phyloP scores from a whole-genome alignment of 2,888 invertebrate genomes.

The Drosophila glabriapex region DNA sequence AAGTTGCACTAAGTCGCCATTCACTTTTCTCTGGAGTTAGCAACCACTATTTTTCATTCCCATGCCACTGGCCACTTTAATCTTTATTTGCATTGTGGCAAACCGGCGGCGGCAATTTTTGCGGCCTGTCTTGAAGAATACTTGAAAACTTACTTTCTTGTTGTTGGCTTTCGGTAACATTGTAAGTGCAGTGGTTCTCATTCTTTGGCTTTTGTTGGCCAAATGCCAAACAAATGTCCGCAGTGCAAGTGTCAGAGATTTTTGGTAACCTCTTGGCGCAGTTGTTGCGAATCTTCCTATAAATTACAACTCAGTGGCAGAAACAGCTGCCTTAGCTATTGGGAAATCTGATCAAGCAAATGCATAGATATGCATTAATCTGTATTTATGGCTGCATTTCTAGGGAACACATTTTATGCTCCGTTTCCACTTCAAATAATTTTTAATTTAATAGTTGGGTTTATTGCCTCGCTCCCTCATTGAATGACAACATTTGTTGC shows the following conservation, averaged over 20 bases:
- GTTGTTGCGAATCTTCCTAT: slow-evolving; percentile 26
- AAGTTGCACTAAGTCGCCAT: slow-evolving; percentile 42
- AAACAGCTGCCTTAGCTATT: slow-evolving; percentile 12
- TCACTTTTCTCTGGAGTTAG: not conserved
- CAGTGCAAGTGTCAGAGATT: slow-evolving; percentile 44
- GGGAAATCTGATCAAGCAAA: slow-evolving; percentile 31
- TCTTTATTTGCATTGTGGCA: slow-evolving; percentile 73
- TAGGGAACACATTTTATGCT: slow-evolving; percentile 7
- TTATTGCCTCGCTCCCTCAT: slow-evolving; percentile 22
- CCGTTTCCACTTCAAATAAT: slow-evolving; percentile 19
- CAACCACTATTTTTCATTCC: slow-evolving; percentile 22
- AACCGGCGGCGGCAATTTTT: slow-evolving; percentile 59
- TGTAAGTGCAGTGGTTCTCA: slow-evolving; percentile 19
- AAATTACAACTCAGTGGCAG: slow-evolving; percentile 29
- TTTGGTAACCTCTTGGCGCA: slow-evolving; percentile 35
- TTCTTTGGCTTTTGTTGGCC: slow-evolving; percentile 22
- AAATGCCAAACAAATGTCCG: slow-evolving; percentile 37
- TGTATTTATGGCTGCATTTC: not conserved
- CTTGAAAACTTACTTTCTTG: slow-evolving; percentile 51
- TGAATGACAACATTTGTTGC: slow-evolving; percentile 9
- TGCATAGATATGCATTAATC: slow-evolving; percentile 7
- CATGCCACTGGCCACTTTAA: slow-evolving; percentile 51
- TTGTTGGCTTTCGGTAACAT: slow-evolving; percentile 13
- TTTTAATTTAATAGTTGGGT: slow-evolving; percentile 16
- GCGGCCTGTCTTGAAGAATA: slow-evolving; percentile 54